These are phyloP conservation scores for Hermaeophaga mercurialis DNA, from an alignment of 2,888 invertebrate genomes.

Conservation along the genomic window DNA sequence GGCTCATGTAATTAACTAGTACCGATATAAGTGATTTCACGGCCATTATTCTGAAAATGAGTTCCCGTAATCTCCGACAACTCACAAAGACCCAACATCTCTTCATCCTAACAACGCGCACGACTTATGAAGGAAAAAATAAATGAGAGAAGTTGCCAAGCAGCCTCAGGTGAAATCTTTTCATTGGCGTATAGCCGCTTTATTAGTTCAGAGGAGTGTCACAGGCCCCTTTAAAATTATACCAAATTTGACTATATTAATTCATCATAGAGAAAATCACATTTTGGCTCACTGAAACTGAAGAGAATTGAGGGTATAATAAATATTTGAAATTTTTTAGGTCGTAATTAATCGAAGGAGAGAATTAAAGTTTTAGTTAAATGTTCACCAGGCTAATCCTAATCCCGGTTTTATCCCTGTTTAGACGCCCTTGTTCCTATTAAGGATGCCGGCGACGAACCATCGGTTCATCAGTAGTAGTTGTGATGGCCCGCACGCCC, in stretches of 20 bases:
- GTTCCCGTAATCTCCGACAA: slow-evolving; percentile 21
- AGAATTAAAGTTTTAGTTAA: background rate
- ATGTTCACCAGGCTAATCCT: slow-evolving; percentile 2
- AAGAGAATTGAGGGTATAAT: no score
- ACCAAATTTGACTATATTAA: no score
- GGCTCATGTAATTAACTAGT: slow-evolving; percentile 19
- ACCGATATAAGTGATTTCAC: slow-evolving; percentile 18
- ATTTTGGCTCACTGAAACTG: no score
- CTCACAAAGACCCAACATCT: slow-evolving; percentile 11
- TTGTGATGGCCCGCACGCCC: slow-evolving; percentile 45
- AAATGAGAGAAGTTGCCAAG: slow-evolving; percentile 30
- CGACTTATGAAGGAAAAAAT: slow-evolving; percentile 20
- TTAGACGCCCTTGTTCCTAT: slow-evolving; percentile 24
- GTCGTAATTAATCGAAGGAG: no score
- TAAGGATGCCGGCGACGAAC: slow-evolving; percentile 41
- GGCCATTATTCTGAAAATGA: slow-evolving; percentile 28
- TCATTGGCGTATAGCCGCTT: slow-evolving; percentile 14
- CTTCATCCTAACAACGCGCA: background rate
- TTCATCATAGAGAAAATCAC: no score
- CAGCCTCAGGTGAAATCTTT: slow-evolving; percentile 29
- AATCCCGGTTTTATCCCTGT: slow-evolving; percentile 12
- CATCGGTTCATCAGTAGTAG: slow-evolving; percentile 44
- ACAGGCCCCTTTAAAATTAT: no score
- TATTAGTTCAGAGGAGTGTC: slow-evolving; percentile 8
- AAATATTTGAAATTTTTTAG: no score